phyloP scores from a whole-genome alignment of 2,797 vertebrate genomes.

The Iguana delicatissima region DNA sequence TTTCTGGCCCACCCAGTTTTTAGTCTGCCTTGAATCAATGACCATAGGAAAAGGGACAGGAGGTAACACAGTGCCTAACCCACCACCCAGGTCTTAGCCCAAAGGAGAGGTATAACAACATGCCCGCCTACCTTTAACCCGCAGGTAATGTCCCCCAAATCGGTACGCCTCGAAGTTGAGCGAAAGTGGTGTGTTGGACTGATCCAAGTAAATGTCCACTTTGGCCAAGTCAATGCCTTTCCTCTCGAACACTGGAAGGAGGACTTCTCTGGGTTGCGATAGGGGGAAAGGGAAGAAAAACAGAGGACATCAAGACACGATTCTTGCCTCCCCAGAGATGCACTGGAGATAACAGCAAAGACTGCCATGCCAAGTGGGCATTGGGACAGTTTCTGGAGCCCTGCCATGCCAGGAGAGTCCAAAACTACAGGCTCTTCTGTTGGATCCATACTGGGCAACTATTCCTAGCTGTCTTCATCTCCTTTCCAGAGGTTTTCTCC shows the following conservation, averaged over 20 bases:
- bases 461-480: too few species aligned
- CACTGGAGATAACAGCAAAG: too few species aligned
- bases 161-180: slow-evolving; percentile 94
- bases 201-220: slow-evolving; percentile 94
- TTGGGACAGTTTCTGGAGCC: too few species aligned
- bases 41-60: neutral
- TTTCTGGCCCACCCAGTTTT: too few species aligned
- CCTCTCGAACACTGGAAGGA: slow-evolving; percentile 92
- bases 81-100: neutral
- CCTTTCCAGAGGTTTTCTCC: neutral
- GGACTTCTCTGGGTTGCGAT: slow-evolving; percentile 84
- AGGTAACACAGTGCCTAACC: neutral
- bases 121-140: slow-evolving; percentile 89
- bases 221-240: slow-evolving; percentile 88
- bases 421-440: neutral
- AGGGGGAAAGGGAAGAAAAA: accelerated
- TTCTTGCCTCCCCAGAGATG: neutral
- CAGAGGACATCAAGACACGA: too few species aligned
- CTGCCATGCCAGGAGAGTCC: neutral
- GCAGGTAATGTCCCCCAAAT: slow-evolving; percentile 94
- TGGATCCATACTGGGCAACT: neutral
- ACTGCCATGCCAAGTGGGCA: too few species aligned
- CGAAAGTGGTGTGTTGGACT: slow-evolving; percentile 94
- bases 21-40: neutral
- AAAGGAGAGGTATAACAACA: too few species aligned